phyloP scores from a whole-genome alignment of 1,140 invertebrate species.

The Zaprionus camerounensis region DNA sequence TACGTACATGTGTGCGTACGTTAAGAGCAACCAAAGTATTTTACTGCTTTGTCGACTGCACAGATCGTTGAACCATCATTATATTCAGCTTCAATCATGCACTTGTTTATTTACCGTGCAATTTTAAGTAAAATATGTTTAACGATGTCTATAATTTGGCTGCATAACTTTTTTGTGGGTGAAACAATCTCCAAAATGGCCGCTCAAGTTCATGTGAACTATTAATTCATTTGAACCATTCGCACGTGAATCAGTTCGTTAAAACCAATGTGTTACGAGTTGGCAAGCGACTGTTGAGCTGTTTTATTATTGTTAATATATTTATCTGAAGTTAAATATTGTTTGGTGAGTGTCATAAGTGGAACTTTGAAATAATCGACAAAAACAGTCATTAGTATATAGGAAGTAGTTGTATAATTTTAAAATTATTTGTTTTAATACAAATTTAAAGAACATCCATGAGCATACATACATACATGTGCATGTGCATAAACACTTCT shows the following conservation, averaged over 20 bases:
- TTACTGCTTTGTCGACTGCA: constrained; percentile 61
- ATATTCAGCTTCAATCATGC: constrained; percentile 55
- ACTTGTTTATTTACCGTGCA: constrained; percentile 64
- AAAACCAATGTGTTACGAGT: constrained; percentile 27
- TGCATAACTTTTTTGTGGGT: constrained; percentile 80
- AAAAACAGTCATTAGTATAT: neutral
- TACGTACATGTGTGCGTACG: constrained; percentile 69
- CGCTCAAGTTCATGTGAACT: constrained; percentile 57
- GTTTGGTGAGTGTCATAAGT: constrained; percentile 19
- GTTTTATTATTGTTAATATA: neutral
- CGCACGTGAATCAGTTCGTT: constrained; percentile 43
- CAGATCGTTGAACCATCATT: constrained; percentile 63
- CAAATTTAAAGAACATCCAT: neutral
- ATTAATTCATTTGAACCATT: constrained; percentile 42
- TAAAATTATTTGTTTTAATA: neutral
- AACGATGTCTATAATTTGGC: constrained; percentile 68
- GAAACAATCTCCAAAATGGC: constrained; percentile 81
- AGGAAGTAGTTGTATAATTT: neutral
- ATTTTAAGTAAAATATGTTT: constrained; percentile 62
- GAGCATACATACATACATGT: neutral
- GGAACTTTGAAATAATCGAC: neutral
- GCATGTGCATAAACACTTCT: neutral
- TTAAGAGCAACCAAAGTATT: constrained; percentile 64
- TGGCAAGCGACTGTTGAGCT: constrained; percentile 13
- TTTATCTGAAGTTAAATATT: constrained; percentile 18